A percentile compares a stretch with the other conserved stretches of the same genome.
These are phyloP conservation scores for Cataglyphis cursor DNA, from an alignment of 2,888 invertebrate species.

Conservation along the genomic window DNA sequence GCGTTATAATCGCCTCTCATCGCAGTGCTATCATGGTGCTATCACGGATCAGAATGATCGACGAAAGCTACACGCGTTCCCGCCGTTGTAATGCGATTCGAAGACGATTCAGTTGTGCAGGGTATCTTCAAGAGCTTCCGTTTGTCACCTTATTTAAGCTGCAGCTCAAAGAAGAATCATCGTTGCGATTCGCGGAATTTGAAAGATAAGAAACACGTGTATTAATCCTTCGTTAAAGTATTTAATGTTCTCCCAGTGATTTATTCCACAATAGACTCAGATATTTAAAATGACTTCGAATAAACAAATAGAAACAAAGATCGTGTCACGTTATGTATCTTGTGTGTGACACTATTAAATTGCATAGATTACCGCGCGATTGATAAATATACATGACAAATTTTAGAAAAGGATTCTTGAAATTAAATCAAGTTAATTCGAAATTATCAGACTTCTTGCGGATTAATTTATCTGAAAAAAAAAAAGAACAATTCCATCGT, in stretches of 20 bases:
- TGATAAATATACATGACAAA: neutral
- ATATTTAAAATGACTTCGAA: neutral
- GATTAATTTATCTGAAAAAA: neutral
- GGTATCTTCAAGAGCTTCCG: neutral
- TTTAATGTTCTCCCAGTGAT: neutral
- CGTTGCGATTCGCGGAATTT: neutral
- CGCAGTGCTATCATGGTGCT: slow-evolving; percentile 66
- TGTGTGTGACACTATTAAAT: neutral
- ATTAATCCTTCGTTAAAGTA: neutral
- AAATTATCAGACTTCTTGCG: neutral
- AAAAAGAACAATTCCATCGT: neutral
- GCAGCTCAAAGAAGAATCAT: neutral
- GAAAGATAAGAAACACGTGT: slow-evolving; percentile 3
- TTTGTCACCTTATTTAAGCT: neutral
- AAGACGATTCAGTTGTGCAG: slow-evolving; percentile 32
- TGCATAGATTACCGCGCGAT: neutral
- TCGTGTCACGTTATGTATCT: neutral
- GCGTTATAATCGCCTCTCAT: slow-evolving; percentile 75
- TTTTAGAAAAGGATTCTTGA: neutral
- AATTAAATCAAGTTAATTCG: neutral
- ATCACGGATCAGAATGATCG: slow-evolving; percentile 73
- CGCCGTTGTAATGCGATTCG: slow-evolving; percentile 31
- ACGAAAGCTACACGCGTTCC: slow-evolving; percentile 26
- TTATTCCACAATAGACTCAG: neutral
- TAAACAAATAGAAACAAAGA: neutral